Conservation (phyloP, 2,888 invertebrate genomes). For the Polydrusus cervinus region DNA sequence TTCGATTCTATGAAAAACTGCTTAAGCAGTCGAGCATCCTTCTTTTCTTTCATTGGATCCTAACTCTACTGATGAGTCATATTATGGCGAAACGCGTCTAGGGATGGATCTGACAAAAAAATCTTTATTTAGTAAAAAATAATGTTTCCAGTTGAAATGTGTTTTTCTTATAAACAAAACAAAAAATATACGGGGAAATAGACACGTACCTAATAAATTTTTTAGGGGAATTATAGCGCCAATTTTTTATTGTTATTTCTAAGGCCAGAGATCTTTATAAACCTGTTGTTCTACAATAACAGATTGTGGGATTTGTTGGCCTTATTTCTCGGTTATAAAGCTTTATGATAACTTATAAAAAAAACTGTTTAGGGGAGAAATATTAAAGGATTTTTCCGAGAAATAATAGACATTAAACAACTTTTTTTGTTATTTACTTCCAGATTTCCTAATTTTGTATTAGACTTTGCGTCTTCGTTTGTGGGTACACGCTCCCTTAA, state of each 20-base stretch:
- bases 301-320: not conserved
- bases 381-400: not conserved
- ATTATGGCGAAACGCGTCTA: too few species aligned
- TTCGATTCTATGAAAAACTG: too few species aligned
- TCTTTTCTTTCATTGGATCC: too few species aligned
- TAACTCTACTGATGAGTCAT: too few species aligned
- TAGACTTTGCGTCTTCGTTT: not conserved
- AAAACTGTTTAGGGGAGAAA: not conserved
- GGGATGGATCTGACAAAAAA: too few species aligned
- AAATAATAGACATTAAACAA: too few species aligned
- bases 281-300: not conserved
- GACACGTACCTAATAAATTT: not conserved
- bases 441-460: not conserved
- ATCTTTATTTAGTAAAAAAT: too few species aligned
- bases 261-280: not conserved
- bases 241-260: not conserved
- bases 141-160: too few species aligned
- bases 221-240: not conserved
- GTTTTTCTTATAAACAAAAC: not conserved
- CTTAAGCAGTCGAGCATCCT: too few species aligned
- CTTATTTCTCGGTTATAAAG: not conserved
- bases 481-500: not conserved
- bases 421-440: too few species aligned
- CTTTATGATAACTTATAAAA: not conserved
- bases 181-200: not conserved